Evolutionary conservation across 2,888 invertebrate species (phyloP).

Genomic region (Candidula unifasciata): DNA sequence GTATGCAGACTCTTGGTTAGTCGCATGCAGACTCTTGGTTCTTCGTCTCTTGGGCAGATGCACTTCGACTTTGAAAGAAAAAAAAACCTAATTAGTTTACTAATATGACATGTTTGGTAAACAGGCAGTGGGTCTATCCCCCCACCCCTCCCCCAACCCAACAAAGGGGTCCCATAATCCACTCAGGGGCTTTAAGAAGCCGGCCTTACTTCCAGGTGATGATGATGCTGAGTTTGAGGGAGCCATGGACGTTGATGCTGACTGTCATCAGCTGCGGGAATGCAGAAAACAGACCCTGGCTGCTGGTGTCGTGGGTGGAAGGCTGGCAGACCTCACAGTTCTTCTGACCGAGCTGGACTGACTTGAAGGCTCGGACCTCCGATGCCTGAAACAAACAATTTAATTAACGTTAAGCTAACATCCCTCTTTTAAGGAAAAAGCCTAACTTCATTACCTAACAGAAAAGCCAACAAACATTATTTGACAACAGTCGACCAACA

Average conservation of each 20-base stretch:
- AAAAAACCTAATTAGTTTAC: too few species aligned
- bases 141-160: too few species aligned
- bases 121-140: too few species aligned
- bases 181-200: too few species aligned
- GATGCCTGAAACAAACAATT: slow-evolving; percentile 71
- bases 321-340: slow-evolving; percentile 79
- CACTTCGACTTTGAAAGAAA: too few species aligned
- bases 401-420: not conserved
- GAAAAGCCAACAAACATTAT: too few species aligned
- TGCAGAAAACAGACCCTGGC: slow-evolving; percentile 80
- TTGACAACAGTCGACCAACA: too few species aligned
- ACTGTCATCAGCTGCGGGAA: slow-evolving; percentile 82
- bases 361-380: slow-evolving; percentile 78
- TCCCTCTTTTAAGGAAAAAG: not conserved
- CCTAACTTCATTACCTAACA: not conserved
- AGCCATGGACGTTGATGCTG: slow-evolving; percentile 81
- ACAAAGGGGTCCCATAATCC: too few species aligned
- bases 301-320: slow-evolving; percentile 32
- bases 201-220: slow-evolving; percentile 81
- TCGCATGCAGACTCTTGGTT: too few species aligned
- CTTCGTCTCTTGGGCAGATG: too few species aligned
- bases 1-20: too few species aligned
- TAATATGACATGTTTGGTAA: too few species aligned
- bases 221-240: slow-evolving; percentile 81
- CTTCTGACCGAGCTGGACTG: slow-evolving; percentile 79